Percentiles rank a stretch among this genome's conserved stretches.
Evolutionary conservation across 2,888 invertebrate genomes (phyloP).

Genomic region (Dicyrtoma fusca): DNA sequence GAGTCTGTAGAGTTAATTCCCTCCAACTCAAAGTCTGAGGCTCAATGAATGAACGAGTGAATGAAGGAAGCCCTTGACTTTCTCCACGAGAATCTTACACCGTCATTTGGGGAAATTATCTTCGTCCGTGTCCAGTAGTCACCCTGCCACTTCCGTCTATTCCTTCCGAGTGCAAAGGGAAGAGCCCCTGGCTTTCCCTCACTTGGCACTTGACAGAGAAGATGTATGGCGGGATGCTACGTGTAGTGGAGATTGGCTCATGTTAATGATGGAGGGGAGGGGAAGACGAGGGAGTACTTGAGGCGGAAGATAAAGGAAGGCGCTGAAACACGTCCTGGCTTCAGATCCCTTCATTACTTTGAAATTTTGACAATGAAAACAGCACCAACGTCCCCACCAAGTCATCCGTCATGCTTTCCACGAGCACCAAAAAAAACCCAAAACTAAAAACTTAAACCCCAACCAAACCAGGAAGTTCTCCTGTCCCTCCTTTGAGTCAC

Average conservation of each 20-base stretch:
- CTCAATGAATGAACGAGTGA: too few relatives aligned
- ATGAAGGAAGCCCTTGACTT: too few relatives aligned
- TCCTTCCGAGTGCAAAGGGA: too few relatives aligned
- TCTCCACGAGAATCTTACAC: too few relatives aligned
- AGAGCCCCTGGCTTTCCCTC: not conserved
- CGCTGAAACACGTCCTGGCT: slow-evolving; percentile 24
- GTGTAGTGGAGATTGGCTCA: not conserved
- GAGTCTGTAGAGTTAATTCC: too few relatives aligned
- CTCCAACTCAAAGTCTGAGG: too few relatives aligned
- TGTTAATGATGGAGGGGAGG: not conserved
- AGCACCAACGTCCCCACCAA: slow-evolving; percentile 7
- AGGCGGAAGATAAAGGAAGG: slow-evolving; percentile 20
- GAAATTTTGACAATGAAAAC: slow-evolving; percentile 22
- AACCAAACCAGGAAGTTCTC: too few relatives aligned
- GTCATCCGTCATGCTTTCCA: slow-evolving; percentile 26
- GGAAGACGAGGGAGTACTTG: not conserved
- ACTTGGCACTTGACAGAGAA: not conserved
- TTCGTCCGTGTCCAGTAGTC: too few relatives aligned
- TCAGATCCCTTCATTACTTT: not conserved
- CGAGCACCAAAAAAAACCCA: too few relatives aligned
- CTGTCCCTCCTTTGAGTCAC: too few relatives aligned
- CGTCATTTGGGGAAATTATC: slow-evolving; percentile 20
- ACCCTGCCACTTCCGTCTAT: not conserved
- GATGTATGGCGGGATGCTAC: not conserved
- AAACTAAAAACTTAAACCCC: too few relatives aligned